A percentile compares a stretch with the other conserved stretches of the same genome.
Evolutionary conservation across 2,888 invertebrate species (phyloP).

Genomic region (Harmothoe impar): DNA sequence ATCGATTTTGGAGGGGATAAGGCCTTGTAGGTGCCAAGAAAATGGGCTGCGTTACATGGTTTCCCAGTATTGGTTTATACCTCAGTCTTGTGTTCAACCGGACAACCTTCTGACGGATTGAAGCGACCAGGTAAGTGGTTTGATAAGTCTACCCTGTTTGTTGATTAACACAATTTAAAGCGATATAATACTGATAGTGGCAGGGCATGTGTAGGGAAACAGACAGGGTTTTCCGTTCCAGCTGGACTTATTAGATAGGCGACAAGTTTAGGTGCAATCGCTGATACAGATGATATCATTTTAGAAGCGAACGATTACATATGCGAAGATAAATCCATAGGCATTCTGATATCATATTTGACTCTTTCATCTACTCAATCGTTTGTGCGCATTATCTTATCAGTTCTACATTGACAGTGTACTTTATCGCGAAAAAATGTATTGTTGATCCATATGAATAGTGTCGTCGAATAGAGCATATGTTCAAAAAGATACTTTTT

Average conservation of each 20-base stretch:
- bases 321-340: no score
- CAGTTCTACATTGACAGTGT: no score
- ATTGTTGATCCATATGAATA: no score
- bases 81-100: not conserved
- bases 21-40: no score
- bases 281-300: not conserved
- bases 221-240: constrained; percentile 24
- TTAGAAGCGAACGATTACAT: no score
- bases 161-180: not conserved
- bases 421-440: no score
- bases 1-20: not conserved
- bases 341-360: no score
- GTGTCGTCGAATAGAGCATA: no score
- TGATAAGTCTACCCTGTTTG: not conserved
- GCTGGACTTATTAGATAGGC: not conserved
- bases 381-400: no score
- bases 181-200: not conserved
- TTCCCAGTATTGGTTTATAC: not conserved
- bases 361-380: no score
- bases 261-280: not conserved
- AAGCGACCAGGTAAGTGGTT: constrained; percentile 21
- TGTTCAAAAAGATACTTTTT: no score
- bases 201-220: not conserved
- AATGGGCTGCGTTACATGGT: no score
- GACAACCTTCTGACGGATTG: not conserved